Percentiles rank a stretch among this genome's conserved stretches.
These are phyloP conservation scores for Suricata suricatta DNA, from an alignment of 2,113 vertebrate species.

Conservation along the genomic window DNA sequence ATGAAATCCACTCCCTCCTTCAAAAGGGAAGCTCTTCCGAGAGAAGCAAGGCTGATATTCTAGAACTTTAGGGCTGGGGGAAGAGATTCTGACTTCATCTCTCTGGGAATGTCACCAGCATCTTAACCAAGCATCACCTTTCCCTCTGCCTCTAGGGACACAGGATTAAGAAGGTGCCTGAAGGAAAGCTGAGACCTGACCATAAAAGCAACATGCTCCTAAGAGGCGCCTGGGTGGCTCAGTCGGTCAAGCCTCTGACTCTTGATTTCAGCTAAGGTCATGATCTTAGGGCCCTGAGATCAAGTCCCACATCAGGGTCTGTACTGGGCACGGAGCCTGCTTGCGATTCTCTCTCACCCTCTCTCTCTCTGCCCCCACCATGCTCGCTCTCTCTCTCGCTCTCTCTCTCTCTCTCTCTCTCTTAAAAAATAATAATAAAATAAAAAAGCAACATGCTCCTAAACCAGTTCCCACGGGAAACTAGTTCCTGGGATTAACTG, in stretches of 20 bases:
- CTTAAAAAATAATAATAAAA: too few relatives aligned
- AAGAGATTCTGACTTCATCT: not conserved
- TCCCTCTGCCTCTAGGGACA: not conserved
- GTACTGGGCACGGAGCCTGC: too few relatives aligned
- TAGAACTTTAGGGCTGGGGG: not conserved
- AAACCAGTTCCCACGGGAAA: not conserved
- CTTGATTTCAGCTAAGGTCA: too few relatives aligned
- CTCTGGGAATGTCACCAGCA: not conserved
- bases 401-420: too few relatives aligned
- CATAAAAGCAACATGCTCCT: not conserved
- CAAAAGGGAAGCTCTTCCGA: not conserved
- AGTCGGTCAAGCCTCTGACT: too few relatives aligned
- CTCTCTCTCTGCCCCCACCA: too few relatives aligned
- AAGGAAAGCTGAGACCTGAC: not conserved
- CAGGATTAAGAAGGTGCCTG: not conserved
- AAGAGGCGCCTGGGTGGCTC: not conserved
- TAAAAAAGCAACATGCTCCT: not conserved
- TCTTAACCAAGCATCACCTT: not conserved
- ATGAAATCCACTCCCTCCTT: conserved; percentile 48
- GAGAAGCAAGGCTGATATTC: not conserved
- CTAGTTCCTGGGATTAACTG: not conserved
- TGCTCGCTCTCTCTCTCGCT: too few relatives aligned
- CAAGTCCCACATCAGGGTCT: too few relatives aligned
- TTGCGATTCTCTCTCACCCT: too few relatives aligned
- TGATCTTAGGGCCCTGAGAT: too few relatives aligned